These are phyloP conservation scores for Microcebus murinus DNA, from an alignment of 2,113 vertebrate species.

Conservation along the genomic window DNA sequence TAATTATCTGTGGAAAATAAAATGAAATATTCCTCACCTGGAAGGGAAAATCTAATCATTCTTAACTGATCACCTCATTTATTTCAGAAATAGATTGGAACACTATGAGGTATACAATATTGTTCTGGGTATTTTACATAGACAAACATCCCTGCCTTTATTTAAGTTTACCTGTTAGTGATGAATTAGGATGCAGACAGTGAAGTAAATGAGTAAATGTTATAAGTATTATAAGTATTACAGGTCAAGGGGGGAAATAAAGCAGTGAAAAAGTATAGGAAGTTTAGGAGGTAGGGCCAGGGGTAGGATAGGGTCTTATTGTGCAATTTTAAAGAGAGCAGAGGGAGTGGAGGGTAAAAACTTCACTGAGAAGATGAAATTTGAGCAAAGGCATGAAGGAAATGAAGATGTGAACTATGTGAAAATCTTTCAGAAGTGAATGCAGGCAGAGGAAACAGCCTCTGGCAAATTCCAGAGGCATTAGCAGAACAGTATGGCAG, in stretches of 20 bases:
- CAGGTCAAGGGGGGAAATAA: neutral
- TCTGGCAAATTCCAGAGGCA: neutral
- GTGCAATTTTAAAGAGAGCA: neutral
- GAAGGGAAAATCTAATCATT: neutral
- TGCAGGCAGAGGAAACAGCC: neutral
- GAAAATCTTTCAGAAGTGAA: neutral
- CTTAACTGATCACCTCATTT: neutral
- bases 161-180: neutral
- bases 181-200: neutral
- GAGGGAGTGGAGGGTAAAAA: neutral
- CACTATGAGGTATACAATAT: neutral
- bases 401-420: neutral
- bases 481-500: neutral
- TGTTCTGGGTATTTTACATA: neutral
- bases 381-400: neutral
- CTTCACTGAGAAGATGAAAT: neutral
- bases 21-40: neutral
- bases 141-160: neutral
- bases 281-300: neutral
- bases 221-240: neutral
- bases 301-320: fast-evolving
- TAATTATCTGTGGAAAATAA: neutral
- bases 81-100: neutral
- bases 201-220: neutral
- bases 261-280: fast-evolving